These are phyloP conservation scores for Melinopterus prodromus DNA, from an alignment of 2,888 invertebrate species.

Conservation along the genomic window DNA sequence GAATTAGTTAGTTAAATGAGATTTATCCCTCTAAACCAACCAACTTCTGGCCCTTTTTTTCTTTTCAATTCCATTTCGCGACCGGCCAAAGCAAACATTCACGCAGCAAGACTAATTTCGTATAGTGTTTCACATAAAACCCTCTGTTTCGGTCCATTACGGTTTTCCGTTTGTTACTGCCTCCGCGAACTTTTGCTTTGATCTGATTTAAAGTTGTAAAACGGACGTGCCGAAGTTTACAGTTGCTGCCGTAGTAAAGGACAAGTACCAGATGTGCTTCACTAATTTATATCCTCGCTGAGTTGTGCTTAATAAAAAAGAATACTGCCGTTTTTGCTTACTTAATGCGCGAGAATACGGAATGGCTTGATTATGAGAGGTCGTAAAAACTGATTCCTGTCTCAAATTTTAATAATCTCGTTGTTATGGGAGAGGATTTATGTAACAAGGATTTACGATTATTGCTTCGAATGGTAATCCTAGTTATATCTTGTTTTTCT, in stretches of 20 bases:
- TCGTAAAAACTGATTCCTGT: not conserved
- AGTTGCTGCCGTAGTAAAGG: not conserved
- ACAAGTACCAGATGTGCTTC: not conserved
- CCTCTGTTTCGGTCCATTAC: not conserved
- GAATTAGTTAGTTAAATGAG: not conserved
- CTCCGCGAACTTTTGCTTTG: not conserved
- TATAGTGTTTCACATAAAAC: not conserved
- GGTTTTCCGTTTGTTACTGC: not conserved
- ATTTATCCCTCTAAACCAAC: not conserved
- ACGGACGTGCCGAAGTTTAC: not conserved
- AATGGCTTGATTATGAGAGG: not conserved
- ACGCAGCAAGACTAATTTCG: not conserved
- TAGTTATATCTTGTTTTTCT: too few species aligned
- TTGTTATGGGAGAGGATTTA: not conserved
- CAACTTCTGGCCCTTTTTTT: not conserved
- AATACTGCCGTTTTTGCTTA: not conserved
- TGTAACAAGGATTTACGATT: too few species aligned
- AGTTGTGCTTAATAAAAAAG: not conserved
- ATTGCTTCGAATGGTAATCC: too few species aligned
- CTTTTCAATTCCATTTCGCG: not conserved
- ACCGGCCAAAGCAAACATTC: not conserved
- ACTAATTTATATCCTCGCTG: not conserved
- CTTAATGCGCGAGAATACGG: not conserved
- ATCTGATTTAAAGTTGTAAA: constrained; percentile 4
- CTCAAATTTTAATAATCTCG: not conserved